phyloP scores from a whole-genome alignment of 2,113 vertebrate genomes.

The Sylvia atricapilla region DNA sequence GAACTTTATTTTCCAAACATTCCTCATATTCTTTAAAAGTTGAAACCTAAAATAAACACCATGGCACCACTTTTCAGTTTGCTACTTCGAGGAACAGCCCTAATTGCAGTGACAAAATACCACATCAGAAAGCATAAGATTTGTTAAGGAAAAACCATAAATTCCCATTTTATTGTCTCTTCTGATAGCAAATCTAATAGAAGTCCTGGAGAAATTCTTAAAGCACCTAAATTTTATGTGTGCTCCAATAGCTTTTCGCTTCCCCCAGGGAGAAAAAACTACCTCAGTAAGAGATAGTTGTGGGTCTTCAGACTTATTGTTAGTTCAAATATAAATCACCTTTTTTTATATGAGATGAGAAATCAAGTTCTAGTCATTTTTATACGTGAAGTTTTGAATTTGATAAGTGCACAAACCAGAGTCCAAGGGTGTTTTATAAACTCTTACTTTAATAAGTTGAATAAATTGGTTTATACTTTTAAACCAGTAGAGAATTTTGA shows the following conservation, averaged over 20 bases:
- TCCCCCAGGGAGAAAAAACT: slow-evolving; percentile 34
- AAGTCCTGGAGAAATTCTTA: slow-evolving; percentile 61
- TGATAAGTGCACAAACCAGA: slow-evolving; percentile 5
- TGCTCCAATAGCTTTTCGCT: slow-evolving; percentile 56
- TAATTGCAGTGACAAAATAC: slow-evolving; percentile 53
- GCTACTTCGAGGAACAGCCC: slow-evolving; percentile 19
- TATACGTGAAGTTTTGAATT: slow-evolving; percentile 32
- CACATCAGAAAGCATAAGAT: slow-evolving; percentile 49
- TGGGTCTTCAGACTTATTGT: slow-evolving; percentile 52
- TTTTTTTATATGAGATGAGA: slow-evolving; percentile 3
- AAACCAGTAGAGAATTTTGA: neutral
- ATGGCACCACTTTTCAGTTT: neutral
- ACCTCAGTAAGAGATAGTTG: slow-evolving; percentile 30
- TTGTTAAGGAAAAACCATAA: slow-evolving; percentile 65
- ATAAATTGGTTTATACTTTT: slow-evolving; percentile 23
- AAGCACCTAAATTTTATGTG: slow-evolving; percentile 56
- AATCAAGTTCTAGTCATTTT: slow-evolving; percentile 51
- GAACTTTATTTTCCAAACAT: slow-evolving; percentile 8
- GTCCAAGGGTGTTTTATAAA: slow-evolving; percentile 37
- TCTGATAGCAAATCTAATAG: slow-evolving; percentile 57
- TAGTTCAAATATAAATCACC: slow-evolving; percentile 40
- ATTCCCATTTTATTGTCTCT: slow-evolving; percentile 53
- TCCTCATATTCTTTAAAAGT: neutral
- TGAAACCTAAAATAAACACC: slow-evolving; percentile 34
- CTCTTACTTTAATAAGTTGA: slow-evolving; percentile 36